Conservation (phyloP, 2,797 vertebrate species). For the Coregonus ussuriensis region DNA sequence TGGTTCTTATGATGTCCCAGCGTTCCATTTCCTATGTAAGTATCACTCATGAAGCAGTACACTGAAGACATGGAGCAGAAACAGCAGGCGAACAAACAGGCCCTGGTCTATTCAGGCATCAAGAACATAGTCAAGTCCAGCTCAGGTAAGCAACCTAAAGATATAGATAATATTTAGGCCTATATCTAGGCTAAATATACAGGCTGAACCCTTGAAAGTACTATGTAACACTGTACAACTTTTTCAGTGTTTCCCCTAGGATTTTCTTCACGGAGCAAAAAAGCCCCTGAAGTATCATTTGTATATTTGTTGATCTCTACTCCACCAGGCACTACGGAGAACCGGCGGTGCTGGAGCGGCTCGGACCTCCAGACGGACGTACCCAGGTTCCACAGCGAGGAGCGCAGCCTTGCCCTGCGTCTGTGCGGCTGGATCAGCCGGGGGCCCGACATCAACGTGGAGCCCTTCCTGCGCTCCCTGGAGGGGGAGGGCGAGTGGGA, state of each 20-base stretch:
- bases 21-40: conserved; percentile 84
- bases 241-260: too few species aligned
- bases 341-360: conserved; percentile 87
- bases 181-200: background rate
- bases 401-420: conserved; percentile 90
- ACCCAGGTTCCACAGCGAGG: conserved; percentile 88
- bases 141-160: conserved; percentile 81
- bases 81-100: conserved; percentile 88
- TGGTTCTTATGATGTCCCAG: conserved; percentile 15
- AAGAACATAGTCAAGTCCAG: conserved; percentile 94
- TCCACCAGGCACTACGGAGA: conserved; percentile 86
- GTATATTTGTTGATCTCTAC: background rate
- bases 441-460: conserved; percentile 87
- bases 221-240: too few species aligned
- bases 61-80: conserved; percentile 94
- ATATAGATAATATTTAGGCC: background rate
- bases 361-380: conserved; percentile 89
- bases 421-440: conserved; percentile 96
- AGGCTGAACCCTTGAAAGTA: background rate
- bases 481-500: conserved; percentile 96
- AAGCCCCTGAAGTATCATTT: background rate
- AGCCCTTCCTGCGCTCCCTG: conserved; percentile 87
- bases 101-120: conserved; percentile 93
- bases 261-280: background rate
- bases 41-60: conserved; percentile 98